These are phyloP conservation scores for Dolichallabes microphthalmus DNA, from an alignment of 2,113 vertebrate species.

Conservation along the genomic window DNA sequence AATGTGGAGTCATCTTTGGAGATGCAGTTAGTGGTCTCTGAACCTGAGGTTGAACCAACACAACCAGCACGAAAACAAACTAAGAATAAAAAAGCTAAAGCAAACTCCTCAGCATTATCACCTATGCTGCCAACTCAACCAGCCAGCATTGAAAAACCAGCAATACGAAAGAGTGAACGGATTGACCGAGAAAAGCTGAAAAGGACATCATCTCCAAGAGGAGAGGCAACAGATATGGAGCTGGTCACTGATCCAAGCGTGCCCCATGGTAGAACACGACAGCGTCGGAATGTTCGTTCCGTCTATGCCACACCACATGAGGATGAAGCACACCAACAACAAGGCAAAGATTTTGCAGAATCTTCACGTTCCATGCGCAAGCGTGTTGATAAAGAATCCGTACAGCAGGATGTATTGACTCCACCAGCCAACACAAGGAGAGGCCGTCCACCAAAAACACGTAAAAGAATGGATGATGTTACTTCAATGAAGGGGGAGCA, in stretches of 20 bases:
- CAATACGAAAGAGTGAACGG: constrained; percentile 91
- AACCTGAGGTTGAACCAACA: constrained; percentile 74
- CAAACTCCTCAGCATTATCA: constrained; percentile 67
- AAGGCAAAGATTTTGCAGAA: constrained; percentile 79
- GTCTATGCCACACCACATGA: constrained; percentile 90
- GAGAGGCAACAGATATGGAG: constrained; percentile 72
- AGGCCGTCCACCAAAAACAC: constrained; percentile 89
- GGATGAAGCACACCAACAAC: constrained; percentile 74
- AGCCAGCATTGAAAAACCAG: constrained; percentile 77
- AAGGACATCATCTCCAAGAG: constrained; percentile 71
- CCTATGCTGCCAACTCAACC: constrained; percentile 56
- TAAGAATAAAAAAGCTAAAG: constrained; percentile 88
- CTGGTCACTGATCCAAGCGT: constrained; percentile 79
- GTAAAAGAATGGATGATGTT: constrained; percentile 79
- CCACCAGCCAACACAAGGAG: constrained; percentile 75
- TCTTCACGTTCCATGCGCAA: constrained; percentile 85
- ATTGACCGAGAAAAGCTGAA: constrained; percentile 94
- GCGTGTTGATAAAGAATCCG: constrained; percentile 80
- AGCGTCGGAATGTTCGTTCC: constrained; percentile 88
- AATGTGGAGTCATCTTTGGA: constrained; percentile 72
- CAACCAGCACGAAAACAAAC: constrained; percentile 81
- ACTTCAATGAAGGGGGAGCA: constrained; percentile 77
- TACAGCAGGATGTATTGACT: constrained; percentile 71
- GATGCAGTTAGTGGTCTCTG: constrained; percentile 65
- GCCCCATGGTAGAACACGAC: constrained; percentile 81